A percentile compares a stretch with the other conserved stretches of the same genome.
These are phyloP conservation scores for Aramus guarauna DNA, from an alignment of 2,113 vertebrate species.

Conservation along the genomic window DNA sequence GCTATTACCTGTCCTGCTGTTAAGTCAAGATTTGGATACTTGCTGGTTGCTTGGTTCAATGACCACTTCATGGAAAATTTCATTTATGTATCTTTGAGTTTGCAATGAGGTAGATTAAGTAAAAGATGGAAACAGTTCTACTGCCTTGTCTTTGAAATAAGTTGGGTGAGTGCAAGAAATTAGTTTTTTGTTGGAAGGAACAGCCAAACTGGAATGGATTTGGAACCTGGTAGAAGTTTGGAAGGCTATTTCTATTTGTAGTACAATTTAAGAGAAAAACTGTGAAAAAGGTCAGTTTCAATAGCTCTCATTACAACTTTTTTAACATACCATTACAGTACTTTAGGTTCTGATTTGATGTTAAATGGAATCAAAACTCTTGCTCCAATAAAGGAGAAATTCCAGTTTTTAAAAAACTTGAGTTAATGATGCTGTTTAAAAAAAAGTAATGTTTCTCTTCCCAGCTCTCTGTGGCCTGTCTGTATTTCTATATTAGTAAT, in stretches of 20 bases:
- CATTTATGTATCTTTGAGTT: background rate
- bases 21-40: background rate
- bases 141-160: background rate
- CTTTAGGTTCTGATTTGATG: background rate
- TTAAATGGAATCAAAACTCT: background rate
- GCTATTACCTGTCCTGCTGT: background rate
- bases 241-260: background rate
- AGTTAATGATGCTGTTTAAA: background rate
- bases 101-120: background rate
- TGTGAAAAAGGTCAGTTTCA: background rate
- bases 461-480: background rate
- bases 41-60: background rate
- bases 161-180: background rate
- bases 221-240: background rate
- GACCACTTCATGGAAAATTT: background rate
- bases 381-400: background rate
- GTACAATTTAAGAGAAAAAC: background rate
- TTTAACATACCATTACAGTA: background rate
- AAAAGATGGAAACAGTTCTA: background rate
- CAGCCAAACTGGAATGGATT: background rate
- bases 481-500: background rate
- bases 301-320: background rate
- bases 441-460: background rate
- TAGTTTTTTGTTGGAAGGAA: accelerated
- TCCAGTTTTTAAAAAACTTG: background rate